Percentiles rank a stretch among this genome's conserved stretches.
phyloP scores from a whole-genome alignment of 2,888 invertebrate genomes.

The Phasia obesa region DNA sequence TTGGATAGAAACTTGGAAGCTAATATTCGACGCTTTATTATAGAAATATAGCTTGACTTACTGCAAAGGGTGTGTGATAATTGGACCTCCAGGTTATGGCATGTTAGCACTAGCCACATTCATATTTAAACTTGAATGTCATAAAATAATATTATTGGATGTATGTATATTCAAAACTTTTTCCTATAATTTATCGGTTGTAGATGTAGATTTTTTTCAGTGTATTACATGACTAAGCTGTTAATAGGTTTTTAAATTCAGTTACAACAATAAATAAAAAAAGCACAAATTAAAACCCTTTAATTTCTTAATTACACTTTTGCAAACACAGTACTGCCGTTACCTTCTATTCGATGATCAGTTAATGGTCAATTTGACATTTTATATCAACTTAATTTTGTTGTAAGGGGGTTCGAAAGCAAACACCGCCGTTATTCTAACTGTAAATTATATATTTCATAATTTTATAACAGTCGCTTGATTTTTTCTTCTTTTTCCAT shows the following conservation, averaged over 20 bases:
- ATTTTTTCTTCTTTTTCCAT: background rate
- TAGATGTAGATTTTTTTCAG: background rate
- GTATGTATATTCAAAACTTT: too few relatives aligned
- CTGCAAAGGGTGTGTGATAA: too few relatives aligned
- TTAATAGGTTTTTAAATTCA: conserved; percentile 54
- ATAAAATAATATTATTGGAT: too few relatives aligned
- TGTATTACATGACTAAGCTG: conserved; percentile 20
- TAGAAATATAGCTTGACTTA: too few relatives aligned
- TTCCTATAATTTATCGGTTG: too few relatives aligned
- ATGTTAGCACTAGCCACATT: too few relatives aligned
- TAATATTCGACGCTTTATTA: too few relatives aligned
- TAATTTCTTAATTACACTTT: conserved; percentile 21
- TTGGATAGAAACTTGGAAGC: too few relatives aligned
- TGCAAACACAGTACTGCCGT: background rate
- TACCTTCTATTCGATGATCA: conserved; percentile 41
- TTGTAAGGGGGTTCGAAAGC: background rate
- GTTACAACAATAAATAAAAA: conserved; percentile 18
- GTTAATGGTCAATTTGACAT: conserved; percentile 50
- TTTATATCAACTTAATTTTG: conserved; percentile 43
- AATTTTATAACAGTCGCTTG: conserved; percentile 75
- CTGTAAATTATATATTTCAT: conserved; percentile 82
- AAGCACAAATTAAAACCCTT: conserved; percentile 27
- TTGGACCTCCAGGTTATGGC: too few relatives aligned
- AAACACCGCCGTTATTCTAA: conserved; percentile 71
- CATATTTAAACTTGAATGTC: too few relatives aligned